Conservation (phyloP, 2,113 vertebrate genomes). For the Mustela lutreola region DNA sequence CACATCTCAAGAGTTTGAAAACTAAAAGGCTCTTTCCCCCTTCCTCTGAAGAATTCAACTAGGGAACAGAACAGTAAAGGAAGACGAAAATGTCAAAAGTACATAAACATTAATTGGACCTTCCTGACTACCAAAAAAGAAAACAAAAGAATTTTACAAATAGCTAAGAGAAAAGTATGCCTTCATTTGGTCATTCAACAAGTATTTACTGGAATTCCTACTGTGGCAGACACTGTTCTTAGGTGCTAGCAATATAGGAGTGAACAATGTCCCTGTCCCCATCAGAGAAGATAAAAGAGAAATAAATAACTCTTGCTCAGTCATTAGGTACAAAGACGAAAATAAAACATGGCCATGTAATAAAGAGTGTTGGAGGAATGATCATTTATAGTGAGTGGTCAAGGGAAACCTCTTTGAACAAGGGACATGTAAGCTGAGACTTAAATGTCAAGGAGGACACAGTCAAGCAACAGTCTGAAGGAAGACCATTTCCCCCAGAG, state of each 20-base stretch:
- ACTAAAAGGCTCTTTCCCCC: background rate
- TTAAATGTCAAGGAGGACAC: background rate
- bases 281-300: background rate
- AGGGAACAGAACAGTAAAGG: background rate
- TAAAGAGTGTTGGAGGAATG: background rate
- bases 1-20: constrained; percentile 53
- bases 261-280: background rate
- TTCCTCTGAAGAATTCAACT: constrained; percentile 46
- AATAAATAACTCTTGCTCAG: constrained; percentile 21
- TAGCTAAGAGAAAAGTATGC: constrained; percentile 7
- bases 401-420: constrained; percentile 37
- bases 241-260: background rate
- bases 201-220: background rate
- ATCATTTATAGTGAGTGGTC: background rate
- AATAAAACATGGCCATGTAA: background rate
- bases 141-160: background rate
- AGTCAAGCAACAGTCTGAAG: background rate
- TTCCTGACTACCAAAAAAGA: background rate
- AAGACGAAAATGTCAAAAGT: background rate
- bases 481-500: background rate
- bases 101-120: constrained; percentile 26
- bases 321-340: constrained; percentile 25
- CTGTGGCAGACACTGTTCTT: background rate
- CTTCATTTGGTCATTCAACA: constrained; percentile 25
- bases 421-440: background rate